Evolutionary conservation across 2,888 invertebrate species (phyloP).

Genomic region (Drosophila lutescens): DNA sequence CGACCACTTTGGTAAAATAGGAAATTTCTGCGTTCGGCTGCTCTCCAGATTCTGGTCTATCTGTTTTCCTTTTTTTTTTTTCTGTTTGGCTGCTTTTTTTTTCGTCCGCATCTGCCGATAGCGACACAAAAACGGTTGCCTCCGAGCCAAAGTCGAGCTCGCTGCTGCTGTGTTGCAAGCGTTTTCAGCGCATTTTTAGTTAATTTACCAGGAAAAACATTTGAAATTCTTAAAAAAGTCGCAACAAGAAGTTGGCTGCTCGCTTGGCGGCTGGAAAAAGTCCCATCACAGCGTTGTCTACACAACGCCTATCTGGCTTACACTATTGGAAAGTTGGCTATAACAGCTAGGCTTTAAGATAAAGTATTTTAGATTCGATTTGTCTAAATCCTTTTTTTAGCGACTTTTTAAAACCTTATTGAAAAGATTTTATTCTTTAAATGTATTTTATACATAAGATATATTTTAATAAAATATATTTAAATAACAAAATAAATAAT

Average conservation of each 20-base stretch:
- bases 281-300: conserved; percentile 46
- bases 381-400: too few relatives aligned
- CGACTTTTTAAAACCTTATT: too few relatives aligned
- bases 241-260: conserved; percentile 64
- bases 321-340: conserved; percentile 23
- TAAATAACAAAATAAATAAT: neutral
- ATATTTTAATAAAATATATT: too few relatives aligned
- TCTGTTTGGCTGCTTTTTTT: conserved; percentile 46
- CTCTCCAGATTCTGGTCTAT: conserved; percentile 48
- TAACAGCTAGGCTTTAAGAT: neutral
- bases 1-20: conserved; percentile 83
- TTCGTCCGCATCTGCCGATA: conserved; percentile 49
- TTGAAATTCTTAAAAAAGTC: conserved; percentile 82
- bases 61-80: conserved; percentile 44
- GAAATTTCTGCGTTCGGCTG: conserved; percentile 80
- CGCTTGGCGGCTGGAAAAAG: conserved; percentile 50
- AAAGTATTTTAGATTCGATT: too few relatives aligned
- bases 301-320: conserved; percentile 53
- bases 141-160: conserved; percentile 32
- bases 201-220: conserved; percentile 83
- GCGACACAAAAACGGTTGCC: conserved; percentile 68
- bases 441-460: too few relatives aligned
- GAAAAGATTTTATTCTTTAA: too few relatives aligned
- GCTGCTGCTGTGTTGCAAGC: conserved; percentile 49
- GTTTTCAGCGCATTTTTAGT: conserved; percentile 83